These are phyloP conservation scores for Cassiopea xamachana DNA, from an alignment of 30 jellyfish, hydroid and myxozoan genomes.

Conservation along the genomic window DNA sequence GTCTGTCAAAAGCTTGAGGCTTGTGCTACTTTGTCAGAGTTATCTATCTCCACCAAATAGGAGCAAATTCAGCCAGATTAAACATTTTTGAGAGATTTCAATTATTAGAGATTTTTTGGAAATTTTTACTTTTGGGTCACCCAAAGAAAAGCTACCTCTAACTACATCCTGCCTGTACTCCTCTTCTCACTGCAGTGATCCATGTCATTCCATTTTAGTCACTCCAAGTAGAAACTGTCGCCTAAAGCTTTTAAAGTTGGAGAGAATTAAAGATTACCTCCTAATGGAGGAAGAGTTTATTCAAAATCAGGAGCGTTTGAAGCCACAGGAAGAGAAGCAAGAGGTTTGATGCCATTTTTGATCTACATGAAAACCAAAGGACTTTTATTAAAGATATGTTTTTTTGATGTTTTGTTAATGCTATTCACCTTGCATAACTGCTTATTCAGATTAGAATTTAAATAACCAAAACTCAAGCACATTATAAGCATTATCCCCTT, in stretches of 20 bases:
- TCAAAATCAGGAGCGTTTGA: constrained; percentile 92
- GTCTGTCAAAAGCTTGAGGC: too few relatives aligned
- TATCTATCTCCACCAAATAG: too few relatives aligned
- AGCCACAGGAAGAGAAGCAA: constrained; percentile 97
- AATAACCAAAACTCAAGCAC: too few relatives aligned
- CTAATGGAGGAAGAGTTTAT: constrained; percentile 97
- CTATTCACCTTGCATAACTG: background rate
- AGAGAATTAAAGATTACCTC: constrained; percentile 91
- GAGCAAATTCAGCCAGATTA: too few relatives aligned
- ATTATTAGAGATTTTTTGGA: too few relatives aligned
- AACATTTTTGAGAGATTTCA: too few relatives aligned
- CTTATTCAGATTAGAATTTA: too few relatives aligned
- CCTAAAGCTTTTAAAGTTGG: constrained; percentile 82
- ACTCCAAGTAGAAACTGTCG: constrained; percentile 98
- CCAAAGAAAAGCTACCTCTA: too few relatives aligned
- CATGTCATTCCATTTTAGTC: constrained; percentile 28
- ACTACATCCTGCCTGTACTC: too few relatives aligned
- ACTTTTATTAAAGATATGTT: background rate
- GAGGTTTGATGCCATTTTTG: constrained; percentile 65
- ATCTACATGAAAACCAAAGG: background rate
- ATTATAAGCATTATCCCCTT: too few relatives aligned
- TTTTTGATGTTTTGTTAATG: background rate
- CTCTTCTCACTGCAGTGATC: background rate
- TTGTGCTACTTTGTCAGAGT: too few relatives aligned
- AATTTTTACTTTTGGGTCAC: too few relatives aligned